phyloP scores from a whole-genome alignment of 2,888 invertebrate genomes.

The Gisinianus flammeolus region DNA sequence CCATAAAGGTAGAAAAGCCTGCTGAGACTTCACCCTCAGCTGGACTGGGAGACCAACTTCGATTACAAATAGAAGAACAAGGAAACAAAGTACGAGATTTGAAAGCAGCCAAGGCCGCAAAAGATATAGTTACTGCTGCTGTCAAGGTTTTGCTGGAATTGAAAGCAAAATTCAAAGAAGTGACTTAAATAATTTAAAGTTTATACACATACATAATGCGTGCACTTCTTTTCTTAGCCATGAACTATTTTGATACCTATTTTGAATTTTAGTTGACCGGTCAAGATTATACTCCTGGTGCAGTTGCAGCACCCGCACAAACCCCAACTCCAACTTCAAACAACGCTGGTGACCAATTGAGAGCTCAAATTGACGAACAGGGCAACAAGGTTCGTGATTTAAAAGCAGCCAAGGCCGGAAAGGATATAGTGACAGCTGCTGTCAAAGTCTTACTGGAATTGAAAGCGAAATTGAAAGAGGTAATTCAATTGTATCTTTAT shows the following conservation, averaged over 20 bases:
- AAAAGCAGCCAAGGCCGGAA: conserved; percentile 65
- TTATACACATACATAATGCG: background rate
- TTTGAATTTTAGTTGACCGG: conserved; percentile 13
- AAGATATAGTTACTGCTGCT: conserved; percentile 63
- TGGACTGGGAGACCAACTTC: background rate
- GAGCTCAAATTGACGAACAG: conserved; percentile 59
- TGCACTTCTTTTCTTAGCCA: background rate
- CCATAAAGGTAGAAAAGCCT: background rate
- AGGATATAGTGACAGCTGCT: conserved; percentile 63
- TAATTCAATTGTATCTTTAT: background rate
- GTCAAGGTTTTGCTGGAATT: conserved; percentile 72
- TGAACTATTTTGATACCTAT: conserved; percentile 60
- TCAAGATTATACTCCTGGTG: conserved; percentile 36
- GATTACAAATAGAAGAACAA: conserved; percentile 59
- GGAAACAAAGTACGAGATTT: conserved; percentile 75
- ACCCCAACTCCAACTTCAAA: conserved; percentile 23
- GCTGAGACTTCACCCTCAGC: background rate
- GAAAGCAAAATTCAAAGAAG: conserved; percentile 76
- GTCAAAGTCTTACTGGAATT: conserved; percentile 72
- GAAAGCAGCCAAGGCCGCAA: conserved; percentile 65
- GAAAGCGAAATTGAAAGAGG: conserved; percentile 76
- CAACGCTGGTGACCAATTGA: background rate
- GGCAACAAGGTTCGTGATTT: conserved; percentile 75
- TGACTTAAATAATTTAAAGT: background rate
- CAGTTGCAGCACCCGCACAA: conserved; percentile 19